A percentile compares a stretch with the other conserved stretches of the same genome.
Conservation (phyloP, 2,113 vertebrate species). For the Melanerpes formicivorus region DNA sequence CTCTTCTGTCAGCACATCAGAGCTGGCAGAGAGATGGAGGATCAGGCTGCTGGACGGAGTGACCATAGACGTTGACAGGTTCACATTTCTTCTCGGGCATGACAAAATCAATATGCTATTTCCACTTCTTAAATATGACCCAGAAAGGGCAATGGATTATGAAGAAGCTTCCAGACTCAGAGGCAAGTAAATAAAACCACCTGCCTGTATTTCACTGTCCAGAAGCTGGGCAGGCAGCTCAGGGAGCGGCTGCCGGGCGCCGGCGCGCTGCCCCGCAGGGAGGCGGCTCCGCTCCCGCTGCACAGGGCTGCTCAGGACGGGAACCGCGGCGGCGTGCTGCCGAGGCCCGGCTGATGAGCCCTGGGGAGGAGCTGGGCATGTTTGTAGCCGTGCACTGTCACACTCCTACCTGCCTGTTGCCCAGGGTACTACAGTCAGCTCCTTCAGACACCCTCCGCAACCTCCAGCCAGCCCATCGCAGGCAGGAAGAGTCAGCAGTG, state of each 20-base stretch:
- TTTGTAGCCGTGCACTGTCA: background rate
- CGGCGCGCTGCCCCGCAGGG: background rate
- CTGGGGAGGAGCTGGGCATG: background rate
- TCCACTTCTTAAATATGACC: slow-evolving; percentile 59
- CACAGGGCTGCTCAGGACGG: no score
- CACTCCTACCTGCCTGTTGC: background rate
- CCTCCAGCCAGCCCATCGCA: background rate
- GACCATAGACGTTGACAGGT: slow-evolving; percentile 36
- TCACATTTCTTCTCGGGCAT: slow-evolving; percentile 39
- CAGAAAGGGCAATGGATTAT: slow-evolving; percentile 46
- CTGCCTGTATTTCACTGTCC: background rate
- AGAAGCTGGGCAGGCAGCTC: background rate
- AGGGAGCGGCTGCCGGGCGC: background rate
- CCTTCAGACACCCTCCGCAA: background rate
- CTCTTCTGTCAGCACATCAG: slow-evolving; percentile 3
- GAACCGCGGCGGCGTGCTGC: no score
- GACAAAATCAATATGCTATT: slow-evolving; percentile 68
- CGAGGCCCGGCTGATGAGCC: no score
- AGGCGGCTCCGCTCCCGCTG: no score
- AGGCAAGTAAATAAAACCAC: slow-evolving; percentile 30
- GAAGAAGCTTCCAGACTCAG: slow-evolving; percentile 44
- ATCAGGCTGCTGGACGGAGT: slow-evolving; percentile 15
- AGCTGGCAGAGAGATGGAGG: slow-evolving; percentile 13
- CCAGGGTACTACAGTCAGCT: background rate
- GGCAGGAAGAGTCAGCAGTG: background rate